Base-by-base conservation (phyloP, 1,140 invertebrate species). In the Papilio polytes region DNA sequence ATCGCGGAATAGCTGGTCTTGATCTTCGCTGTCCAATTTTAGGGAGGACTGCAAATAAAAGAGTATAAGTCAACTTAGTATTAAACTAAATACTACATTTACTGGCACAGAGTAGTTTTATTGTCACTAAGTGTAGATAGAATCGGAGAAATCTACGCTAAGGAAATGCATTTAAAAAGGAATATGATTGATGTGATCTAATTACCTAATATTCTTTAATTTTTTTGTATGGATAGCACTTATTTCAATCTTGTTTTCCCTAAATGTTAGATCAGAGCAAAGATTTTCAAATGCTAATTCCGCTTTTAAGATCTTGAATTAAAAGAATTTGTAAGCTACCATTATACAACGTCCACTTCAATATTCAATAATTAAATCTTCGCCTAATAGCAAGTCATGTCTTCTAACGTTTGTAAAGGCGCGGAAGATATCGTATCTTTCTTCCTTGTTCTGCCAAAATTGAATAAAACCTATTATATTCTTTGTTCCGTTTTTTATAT, bases 1-100 rank as follows among this genome's bases (percentile, higher is more conserved):
- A 48, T 94, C 91, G 2, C 78, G 84, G 81, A 90, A 92, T n/a
- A 94, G 70, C 77, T 92, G 91, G 13, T 91, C 91, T 15, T 87
- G 77, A 8, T 89, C 89, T 22, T 92, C 91, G 66, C 88, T 84
- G 53, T 94, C 91, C 66, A 92, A 78, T 48, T 74, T 87, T 15
- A 92, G 56, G 0, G 88, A 86, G 15, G 83, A 80, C 87, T 88
- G 79, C 6, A 81, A 83, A 80, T 53, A 77, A 79, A 78, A 41
- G 59, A 80, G 44, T 26, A 77, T 70, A 13, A 20, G 46, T 59
- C 74, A 53, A 15, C 51, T 18, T 18, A 53, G 51, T 53, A 53
- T 18, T 48, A 26, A 26, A 26, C 10, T 10, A 51, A 51, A 15
- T 36, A 3, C 13, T 51, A 51, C 13, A 15, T 13, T 18, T 15